Base-by-base conservation (phyloP, 2,888 invertebrate species). In the Branchellion lobata region DNA sequence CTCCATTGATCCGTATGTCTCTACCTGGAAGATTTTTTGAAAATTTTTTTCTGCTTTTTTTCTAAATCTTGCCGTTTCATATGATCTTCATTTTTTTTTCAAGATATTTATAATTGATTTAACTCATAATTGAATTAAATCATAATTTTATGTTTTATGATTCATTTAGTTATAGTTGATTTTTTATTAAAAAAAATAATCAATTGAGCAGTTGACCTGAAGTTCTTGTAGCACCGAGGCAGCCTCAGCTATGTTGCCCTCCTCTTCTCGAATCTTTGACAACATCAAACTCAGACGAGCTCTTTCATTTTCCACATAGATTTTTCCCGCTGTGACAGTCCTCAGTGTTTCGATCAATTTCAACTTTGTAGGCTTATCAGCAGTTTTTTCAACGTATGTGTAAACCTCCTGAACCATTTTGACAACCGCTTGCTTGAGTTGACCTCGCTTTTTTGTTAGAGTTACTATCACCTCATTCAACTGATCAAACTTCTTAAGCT, bases 1-100 rank as follows among this genome's bases (percentile, higher is more conserved):
- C 82, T 96, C 95, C 99, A 99, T 99, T 0, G 97, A 96, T 1
- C 99, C 99, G 86, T 96, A 99, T 0, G 99, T 99, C 89, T 99
- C 99, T 14, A 94, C 92, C 87, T 88, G 81, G 24, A 73, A 71
- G 61, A n/a, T 3, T 18, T 57, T 18, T 3, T 57, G 61, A 24
- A 18, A 24, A 14, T 57, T 3, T 24, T 57, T 57, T 14, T 14
- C 21, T 57, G 24, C 5, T 14, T 14, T 57, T 57, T 57, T 57
- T 57, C 5, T 57, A 24, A 57, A 57, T n/a, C n/a, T n/a, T n/a
- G n/a, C n/a, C n/a, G n/a, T n/a, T n/a, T n/a, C n/a, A n/a, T n/a
- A n/a, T n/a, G n/a, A n/a, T n/a, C n/a, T n/a, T n/a, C n/a, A n/a
- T n/a, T n/a, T n/a, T n/a, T n/a, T n/a, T n/a, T n/a, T n/a, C n/a